phyloP scores from a whole-genome alignment of 1,140 invertebrate genomes.

The Metaphire vulgaris region DNA sequence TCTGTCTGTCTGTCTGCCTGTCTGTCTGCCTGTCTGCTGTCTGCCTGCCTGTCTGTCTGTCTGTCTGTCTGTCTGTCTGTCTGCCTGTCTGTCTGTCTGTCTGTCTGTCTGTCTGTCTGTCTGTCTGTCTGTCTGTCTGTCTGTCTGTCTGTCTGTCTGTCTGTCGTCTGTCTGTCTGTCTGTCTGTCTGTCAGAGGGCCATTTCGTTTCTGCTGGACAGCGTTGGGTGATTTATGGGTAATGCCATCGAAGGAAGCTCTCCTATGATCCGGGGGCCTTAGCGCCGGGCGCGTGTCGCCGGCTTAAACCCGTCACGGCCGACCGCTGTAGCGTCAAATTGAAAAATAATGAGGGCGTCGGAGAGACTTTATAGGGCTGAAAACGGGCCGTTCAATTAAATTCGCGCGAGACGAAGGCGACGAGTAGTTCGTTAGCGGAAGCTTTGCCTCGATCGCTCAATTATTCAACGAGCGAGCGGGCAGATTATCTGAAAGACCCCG shows the following conservation, averaged over 20 bases:
- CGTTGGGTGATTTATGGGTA: background rate
- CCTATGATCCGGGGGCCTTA: background rate
- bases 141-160: background rate
- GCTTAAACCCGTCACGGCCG: background rate
- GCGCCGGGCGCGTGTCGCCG: background rate
- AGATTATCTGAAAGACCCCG: background rate
- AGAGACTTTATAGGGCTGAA: background rate
- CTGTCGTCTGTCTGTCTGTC: background rate
- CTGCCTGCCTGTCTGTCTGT: too few relatives aligned
- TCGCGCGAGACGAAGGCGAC: background rate
- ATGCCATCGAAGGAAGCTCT: background rate
- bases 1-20: too few relatives aligned
- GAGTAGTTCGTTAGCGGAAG: background rate
- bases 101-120: too few relatives aligned
- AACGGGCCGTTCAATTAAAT: background rate
- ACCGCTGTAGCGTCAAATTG: background rate
- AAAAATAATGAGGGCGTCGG: conserved; percentile 2
- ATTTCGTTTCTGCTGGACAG: background rate
- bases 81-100: too few relatives aligned
- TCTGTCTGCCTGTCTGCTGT: too few relatives aligned
- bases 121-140: background rate
- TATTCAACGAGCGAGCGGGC: background rate
- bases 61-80: too few relatives aligned
- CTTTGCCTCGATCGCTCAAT: background rate
- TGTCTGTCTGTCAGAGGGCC: background rate